Conservation (phyloP, 2,888 invertebrate species). For the Phytoseiulus persimilis region DNA sequence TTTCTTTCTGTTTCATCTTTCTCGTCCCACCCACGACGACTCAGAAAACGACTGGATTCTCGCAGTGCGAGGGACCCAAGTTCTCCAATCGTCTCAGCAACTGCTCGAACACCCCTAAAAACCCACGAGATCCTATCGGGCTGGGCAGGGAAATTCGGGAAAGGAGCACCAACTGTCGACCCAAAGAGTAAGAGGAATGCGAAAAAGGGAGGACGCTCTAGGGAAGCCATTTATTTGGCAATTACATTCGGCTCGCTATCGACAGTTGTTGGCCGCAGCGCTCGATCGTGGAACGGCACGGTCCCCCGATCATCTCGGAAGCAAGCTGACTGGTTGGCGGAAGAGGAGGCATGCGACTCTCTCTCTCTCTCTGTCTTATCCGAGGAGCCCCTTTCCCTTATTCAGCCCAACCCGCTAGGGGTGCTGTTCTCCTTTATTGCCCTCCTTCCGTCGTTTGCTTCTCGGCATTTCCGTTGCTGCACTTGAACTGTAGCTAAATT, state of each 20-base stretch:
- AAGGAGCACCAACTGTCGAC: neutral
- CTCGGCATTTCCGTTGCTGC: no score
- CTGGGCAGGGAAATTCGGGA: neutral
- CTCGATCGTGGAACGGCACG: neutral
- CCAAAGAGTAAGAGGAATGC: conserved; percentile 5
- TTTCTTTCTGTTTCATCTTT: no score
- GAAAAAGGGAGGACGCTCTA: neutral
- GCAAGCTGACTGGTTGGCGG: neutral
- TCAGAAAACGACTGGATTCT: neutral
- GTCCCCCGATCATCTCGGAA: neutral
- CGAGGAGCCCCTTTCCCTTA: no score
- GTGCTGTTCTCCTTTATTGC: no score
- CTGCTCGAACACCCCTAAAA: neutral
- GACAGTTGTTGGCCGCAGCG: neutral
- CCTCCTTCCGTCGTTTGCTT: no score
- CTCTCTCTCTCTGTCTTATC: neutral
- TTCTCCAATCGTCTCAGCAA: neutral
- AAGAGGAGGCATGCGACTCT: neutral
- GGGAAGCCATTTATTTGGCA: conserved; percentile 5
- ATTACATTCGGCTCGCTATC: conserved; percentile 5
- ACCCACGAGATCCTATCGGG: neutral
- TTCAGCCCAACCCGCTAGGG: no score
- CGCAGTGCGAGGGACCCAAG: neutral
- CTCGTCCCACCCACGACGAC: no score
- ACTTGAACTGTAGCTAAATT: no score